A percentile compares a stretch with the other conserved stretches of the same genome.
Evolutionary conservation across 2,113 vertebrate species (phyloP).

Genomic region (Paradisaea rubra): DNA sequence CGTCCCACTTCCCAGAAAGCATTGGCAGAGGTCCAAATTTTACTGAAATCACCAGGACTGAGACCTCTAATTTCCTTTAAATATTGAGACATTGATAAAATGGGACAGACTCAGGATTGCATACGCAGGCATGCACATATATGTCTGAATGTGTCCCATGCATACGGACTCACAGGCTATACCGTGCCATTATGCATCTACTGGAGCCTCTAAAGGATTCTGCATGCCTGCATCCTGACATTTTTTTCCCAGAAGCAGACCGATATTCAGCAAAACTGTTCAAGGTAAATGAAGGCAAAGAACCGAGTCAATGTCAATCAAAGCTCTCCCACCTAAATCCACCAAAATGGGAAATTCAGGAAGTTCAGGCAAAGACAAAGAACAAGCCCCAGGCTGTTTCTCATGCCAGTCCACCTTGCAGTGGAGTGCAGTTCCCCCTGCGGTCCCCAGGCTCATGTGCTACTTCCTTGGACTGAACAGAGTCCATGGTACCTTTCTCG

Average conservation of each 20-base stretch:
- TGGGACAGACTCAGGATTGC: background rate
- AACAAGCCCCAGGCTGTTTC: background rate
- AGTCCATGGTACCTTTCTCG: background rate
- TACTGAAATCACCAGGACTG: background rate
- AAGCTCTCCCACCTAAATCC: background rate
- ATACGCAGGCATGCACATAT: background rate
- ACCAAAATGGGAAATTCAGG: background rate
- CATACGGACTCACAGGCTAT: background rate
- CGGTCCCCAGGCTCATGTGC: fast-evolving
- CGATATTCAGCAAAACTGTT: fast-evolving
- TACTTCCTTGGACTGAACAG: background rate
- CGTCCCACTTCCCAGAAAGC: constrained; percentile 9
- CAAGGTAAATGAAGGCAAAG: background rate
- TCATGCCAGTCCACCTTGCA: fast-evolving
- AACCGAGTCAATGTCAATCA: fast-evolving
- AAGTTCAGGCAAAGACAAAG: background rate
- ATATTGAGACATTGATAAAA: background rate
- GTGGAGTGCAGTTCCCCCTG: background rate
- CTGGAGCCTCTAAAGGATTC: background rate
- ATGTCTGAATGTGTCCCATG: background rate
- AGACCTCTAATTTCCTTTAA: background rate
- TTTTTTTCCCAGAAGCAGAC: background rate
- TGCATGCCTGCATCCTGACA: background rate
- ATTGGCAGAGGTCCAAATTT: constrained; percentile 8
- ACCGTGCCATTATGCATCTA: background rate